Evolutionary conservation across 2,113 vertebrate species (phyloP), one percentile per base, ranked within the genome.

Genomic region (Sardina pilchardus): DNA sequence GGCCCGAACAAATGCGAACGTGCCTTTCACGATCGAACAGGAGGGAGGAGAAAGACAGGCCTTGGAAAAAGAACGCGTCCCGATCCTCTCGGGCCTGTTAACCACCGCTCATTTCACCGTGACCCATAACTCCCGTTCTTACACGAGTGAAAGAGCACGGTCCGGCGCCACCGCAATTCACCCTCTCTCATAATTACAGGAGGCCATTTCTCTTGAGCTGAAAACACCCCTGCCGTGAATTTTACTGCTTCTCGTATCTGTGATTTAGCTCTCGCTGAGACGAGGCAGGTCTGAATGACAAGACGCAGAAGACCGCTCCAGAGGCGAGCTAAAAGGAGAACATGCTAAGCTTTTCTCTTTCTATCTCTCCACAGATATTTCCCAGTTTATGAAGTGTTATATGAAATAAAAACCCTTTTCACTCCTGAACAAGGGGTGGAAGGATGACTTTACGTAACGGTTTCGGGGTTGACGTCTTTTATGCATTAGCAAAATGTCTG

Each of bases 301-400:
- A 89, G 75, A 89, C 81, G 91, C 87, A 90, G 90, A 90, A 89
- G 88, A 88, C 86, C 83, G 90, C 82, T 89, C 88, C 17, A 26
- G 8, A 36, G 86, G 81, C 88, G 88, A 17, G 39, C 39, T 42
- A 42, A 42, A 42, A 42, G 39, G 4, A 42, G 30, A 16, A 36
- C 71, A 34, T 78, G 67, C 12, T 9, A 75, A 83, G 90, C 91
- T 90, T 90, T 92, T 90, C 86, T 90, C 86, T 19, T 12, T 36
- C 71, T 59, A 39, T 50, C 78, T 82, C 88, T 88, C 90, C 89
- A 83, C 87, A 82, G 91, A 90, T 94, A 94, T 92, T 93, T 92
- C 91, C 93, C 85, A 92, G 88, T 93, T 94, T 93, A 93, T 92
- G 93, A 85, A 93, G 92, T 93, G 88, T 94, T 91, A 91, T 93